These are phyloP conservation scores for Prenolepis imparis DNA, from an alignment of 2,888 invertebrate genomes.

Conservation along the genomic window DNA sequence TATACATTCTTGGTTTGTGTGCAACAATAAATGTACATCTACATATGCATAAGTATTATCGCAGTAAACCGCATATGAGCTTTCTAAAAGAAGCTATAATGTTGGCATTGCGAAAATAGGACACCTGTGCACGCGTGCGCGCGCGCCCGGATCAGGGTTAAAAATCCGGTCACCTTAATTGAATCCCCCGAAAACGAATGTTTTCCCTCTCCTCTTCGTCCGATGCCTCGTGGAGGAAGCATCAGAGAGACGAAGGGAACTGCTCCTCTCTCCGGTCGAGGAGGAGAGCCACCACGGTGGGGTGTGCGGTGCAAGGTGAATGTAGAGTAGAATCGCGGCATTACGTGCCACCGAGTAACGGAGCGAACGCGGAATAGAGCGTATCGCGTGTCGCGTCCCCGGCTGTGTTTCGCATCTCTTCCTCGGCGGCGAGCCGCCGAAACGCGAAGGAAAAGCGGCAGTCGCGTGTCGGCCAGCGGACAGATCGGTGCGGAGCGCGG, in stretches of 20 bases:
- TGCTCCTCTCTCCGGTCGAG: constrained; percentile 25
- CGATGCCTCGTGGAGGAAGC: neutral
- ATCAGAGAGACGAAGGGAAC: neutral
- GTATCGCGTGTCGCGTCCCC: constrained; percentile 76
- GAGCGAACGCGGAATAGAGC: constrained; percentile 77
- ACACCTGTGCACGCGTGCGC: neutral
- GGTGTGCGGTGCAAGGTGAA: constrained; percentile 65
- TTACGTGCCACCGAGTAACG: constrained; percentile 79
- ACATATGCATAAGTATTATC: neutral
- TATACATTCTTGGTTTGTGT: neutral
- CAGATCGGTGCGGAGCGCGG: constrained; percentile 44
- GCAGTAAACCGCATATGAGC: neutral
- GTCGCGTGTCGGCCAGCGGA: constrained; percentile 81
- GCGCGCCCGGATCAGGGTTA: constrained; percentile 11
- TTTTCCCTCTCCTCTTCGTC: neutral
- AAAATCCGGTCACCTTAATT: constrained; percentile 17
- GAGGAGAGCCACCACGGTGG: constrained; percentile 40
- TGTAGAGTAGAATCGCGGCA: constrained; percentile 80
- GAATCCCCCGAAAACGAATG: constrained; percentile 23
- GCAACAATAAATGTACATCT: neutral
- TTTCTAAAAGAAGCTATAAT: neutral
- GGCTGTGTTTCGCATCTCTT: constrained; percentile 31
- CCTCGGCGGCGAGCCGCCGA: constrained; percentile 10
- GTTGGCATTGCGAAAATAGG: neutral
- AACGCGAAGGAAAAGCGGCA: constrained; percentile 63